These are phyloP conservation scores for Saccostrea glomerata DNA, from an alignment of 1,140 invertebrate genomes.

Conservation along the genomic window DNA sequence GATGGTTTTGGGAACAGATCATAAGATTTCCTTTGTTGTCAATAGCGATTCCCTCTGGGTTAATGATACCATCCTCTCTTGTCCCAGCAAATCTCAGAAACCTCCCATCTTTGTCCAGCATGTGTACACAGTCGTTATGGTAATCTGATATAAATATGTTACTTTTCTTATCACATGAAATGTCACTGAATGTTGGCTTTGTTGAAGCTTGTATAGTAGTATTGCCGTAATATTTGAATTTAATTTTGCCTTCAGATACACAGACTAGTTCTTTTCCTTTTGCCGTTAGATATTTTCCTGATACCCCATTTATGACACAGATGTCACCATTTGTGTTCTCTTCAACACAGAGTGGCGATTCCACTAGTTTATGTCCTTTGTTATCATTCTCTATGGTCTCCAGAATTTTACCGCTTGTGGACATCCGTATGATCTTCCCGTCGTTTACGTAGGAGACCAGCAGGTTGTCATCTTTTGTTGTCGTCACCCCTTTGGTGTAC, in stretches of 20 bases:
- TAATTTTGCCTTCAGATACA: neutral
- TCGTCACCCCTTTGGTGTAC: neutral
- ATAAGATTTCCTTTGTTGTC: neutral
- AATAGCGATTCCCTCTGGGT: neutral
- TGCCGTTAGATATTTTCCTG: neutral
- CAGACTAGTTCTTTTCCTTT: neutral
- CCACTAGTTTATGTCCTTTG: neutral
- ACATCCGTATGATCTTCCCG: neutral
- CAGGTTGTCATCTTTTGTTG: neutral
- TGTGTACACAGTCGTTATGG: neutral
- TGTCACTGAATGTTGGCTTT: neutral
- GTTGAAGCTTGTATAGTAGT: neutral
- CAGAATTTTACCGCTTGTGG: neutral
- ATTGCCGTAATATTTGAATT: neutral
- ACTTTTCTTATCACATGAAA: neutral
- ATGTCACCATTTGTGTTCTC: neutral
- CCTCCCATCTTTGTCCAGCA: neutral
- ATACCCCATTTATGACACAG: neutral
- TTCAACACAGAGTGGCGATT: neutral
- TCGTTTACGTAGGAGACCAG: neutral
- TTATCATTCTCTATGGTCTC: neutral
- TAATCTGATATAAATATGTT: constrained; percentile 1
- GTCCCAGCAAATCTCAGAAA: neutral
- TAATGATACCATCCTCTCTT: neutral
- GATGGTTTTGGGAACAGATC: neutral